Conservation (phyloP, 2,797 vertebrate species). For the Pyrocephalus nanus region DNA sequence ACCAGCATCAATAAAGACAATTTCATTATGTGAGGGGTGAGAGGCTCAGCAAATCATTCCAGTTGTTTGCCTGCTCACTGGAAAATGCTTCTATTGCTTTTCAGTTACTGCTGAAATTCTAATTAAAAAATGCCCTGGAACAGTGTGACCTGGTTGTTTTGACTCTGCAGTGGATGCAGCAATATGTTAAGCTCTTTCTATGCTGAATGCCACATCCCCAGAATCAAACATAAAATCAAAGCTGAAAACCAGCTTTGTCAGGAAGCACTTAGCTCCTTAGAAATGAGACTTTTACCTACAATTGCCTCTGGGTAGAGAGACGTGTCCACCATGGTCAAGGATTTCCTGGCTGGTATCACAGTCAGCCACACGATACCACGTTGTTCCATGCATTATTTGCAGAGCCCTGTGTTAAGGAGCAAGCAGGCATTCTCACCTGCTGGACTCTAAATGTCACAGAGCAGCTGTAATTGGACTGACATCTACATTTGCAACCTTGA, state of each 20-base stretch:
- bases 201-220: neutral
- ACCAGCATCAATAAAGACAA: slow-evolving; percentile 51
- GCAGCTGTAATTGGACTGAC: neutral
- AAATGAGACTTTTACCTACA: neutral
- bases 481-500: neutral
- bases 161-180: neutral
- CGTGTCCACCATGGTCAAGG: rapidly evolving
- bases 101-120: neutral
- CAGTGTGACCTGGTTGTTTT: neutral
- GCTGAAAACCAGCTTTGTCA: neutral
- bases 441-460: neutral
- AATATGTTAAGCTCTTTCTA: neutral
- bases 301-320: neutral
- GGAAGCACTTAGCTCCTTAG: neutral
- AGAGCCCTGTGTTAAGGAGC: neutral
- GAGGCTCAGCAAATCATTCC: neutral
- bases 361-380: neutral
- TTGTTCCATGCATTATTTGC: neutral
- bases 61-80: neutral
- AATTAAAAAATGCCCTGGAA: slow-evolving; percentile 8
- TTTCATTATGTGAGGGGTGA: slow-evolving; percentile 6
- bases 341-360: neutral
- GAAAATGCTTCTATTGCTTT: neutral
- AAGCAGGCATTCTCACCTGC: neutral
- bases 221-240: neutral